Percentiles rank a stretch among this genome's conserved stretches.
phyloP scores from a whole-genome alignment of 2,888 invertebrate species.

The Blera fallax region DNA sequence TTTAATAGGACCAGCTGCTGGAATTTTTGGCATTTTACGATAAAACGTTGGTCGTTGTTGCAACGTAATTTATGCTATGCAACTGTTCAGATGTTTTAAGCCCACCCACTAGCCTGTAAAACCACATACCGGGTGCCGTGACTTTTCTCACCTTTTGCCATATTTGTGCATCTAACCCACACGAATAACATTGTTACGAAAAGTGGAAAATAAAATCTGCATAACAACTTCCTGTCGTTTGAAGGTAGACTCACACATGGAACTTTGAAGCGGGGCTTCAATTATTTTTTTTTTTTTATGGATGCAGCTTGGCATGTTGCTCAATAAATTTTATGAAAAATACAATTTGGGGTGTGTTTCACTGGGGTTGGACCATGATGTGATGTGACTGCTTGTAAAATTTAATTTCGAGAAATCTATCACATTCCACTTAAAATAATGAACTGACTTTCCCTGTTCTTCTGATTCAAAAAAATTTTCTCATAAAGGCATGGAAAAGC shows the following conservation, averaged over 20 bases:
- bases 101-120: conserved; percentile 39
- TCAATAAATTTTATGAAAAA: neutral
- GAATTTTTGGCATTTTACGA: conserved; percentile 28
- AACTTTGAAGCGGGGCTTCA: conserved; percentile 3
- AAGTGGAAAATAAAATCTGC: conserved; percentile 24
- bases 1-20: conserved; percentile 16
- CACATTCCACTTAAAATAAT: too few species aligned
- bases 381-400: too few species aligned
- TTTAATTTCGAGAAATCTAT: too few species aligned
- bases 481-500: too few species aligned
- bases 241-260: conserved; percentile 26
- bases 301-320: conserved; percentile 29
- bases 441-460: too few species aligned
- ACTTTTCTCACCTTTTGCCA: conserved; percentile 61
- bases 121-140: conserved; percentile 36
- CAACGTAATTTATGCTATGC: neutral
- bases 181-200: conserved; percentile 2
- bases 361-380: neutral
- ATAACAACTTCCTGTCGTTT: conserved; percentile 60
- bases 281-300: conserved; percentile 22
- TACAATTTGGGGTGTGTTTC: neutral
- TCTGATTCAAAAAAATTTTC: too few species aligned
- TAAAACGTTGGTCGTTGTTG: conserved; percentile 21
- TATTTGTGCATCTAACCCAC: conserved; percentile 56
- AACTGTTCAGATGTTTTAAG: conserved; percentile 19